A percentile compares a stretch with the other conserved stretches of the same genome.
Conservation (phyloP, 2,113 vertebrate genomes). For the Gavia stellata region DNA sequence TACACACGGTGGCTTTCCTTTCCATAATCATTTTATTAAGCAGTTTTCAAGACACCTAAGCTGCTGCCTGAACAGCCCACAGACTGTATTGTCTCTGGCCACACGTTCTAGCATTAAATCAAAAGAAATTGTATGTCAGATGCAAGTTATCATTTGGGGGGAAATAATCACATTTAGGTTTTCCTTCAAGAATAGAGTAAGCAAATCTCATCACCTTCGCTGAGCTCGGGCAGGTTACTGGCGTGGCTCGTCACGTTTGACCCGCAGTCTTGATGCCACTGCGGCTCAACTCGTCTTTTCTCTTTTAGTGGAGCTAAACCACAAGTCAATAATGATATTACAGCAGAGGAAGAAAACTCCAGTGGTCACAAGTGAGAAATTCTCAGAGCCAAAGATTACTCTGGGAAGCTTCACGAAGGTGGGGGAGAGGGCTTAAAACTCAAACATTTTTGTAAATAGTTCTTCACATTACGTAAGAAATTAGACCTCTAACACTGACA, state of each 20-base stretch:
- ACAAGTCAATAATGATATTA: not conserved
- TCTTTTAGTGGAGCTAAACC: not conserved
- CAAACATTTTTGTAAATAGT: not conserved
- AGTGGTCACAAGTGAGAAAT: not conserved
- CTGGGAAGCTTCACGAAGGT: not conserved
- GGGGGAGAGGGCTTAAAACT: not conserved
- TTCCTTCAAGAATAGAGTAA: not conserved
- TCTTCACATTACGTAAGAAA: not conserved
- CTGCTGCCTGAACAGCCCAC: not conserved
- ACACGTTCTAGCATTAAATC: not conserved
- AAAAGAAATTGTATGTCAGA: not conserved
- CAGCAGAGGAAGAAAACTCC: not conserved
- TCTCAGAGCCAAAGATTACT: not conserved
- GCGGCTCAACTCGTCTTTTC: not conserved
- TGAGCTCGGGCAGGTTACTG: not conserved
- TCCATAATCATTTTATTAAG: not conserved
- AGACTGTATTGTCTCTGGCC: not conserved
- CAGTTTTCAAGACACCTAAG: not conserved
- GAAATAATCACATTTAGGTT: not conserved
- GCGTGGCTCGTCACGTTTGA: accelerated
- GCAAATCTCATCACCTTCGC: accelerated
- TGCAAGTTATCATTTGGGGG: not conserved
- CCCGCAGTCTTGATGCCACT: not conserved
- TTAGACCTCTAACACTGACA: not conserved
- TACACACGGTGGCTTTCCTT: not conserved